These are phyloP conservation scores for Musca domestica DNA, from an alignment of 1,140 invertebrate genomes.

Conservation along the genomic window DNA sequence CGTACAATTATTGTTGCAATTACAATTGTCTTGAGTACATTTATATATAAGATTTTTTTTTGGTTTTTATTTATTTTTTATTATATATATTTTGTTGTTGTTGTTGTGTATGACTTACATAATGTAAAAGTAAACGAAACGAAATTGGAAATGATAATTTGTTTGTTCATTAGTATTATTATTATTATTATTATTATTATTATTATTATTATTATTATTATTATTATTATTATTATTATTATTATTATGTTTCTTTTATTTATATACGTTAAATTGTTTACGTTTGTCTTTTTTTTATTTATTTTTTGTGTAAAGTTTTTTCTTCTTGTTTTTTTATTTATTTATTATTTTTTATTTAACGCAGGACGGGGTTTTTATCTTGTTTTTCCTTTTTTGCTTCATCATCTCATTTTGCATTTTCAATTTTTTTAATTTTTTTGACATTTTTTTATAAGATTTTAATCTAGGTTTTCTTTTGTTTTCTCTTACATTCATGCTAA, in stretches of 20 bases:
- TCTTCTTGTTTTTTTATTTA: conserved; percentile 36
- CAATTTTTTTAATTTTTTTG: conserved; percentile 6
- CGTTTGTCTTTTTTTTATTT: conserved; percentile 32
- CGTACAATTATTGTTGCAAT: conserved; percentile 55
- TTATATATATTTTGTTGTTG: conserved; percentile 30
- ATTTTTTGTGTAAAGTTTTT: conserved; percentile 44
- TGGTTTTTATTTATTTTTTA: conserved; percentile 21
- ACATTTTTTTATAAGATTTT: not conserved
- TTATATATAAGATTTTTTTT: conserved; percentile 41
- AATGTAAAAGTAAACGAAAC: conserved; percentile 33
- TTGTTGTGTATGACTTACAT: conserved; percentile 24
- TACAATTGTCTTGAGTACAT: conserved; percentile 55
- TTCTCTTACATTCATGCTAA: conserved; percentile 20
- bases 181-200: conserved; percentile 4
- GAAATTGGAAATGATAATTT: conserved; percentile 31
- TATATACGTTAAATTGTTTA: conserved; percentile 31
- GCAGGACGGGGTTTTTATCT: conserved; percentile 53
- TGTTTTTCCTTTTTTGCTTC: conserved; percentile 41
- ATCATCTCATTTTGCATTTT: conserved; percentile 31
- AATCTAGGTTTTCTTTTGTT: not conserved
- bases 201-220: conserved; percentile 12
- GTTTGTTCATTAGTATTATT: conserved; percentile 28
- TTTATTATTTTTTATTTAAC: conserved; percentile 42
- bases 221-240: conserved; percentile 15
- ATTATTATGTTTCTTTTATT: conserved; percentile 22